Conservation (phyloP, 2,888 invertebrate species). For the Dione vanillae region DNA sequence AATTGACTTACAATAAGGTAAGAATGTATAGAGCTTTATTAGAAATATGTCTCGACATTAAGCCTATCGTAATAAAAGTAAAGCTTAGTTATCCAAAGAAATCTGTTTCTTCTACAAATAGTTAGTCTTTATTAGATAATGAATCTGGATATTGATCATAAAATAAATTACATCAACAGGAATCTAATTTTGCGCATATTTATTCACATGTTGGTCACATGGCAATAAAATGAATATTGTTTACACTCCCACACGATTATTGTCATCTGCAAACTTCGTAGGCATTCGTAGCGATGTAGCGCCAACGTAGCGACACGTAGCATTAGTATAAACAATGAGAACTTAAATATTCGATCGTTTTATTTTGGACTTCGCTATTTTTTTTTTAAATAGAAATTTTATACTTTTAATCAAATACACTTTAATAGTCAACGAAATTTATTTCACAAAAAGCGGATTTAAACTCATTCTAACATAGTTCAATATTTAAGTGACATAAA, state of each 20-base stretch:
- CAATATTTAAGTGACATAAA: no score
- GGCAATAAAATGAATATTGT: slow-evolving; percentile 17
- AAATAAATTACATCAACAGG: not conserved
- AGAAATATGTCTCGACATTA: not conserved
- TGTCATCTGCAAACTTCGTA: slow-evolving; percentile 27
- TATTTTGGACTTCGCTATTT: not conserved
- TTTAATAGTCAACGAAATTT: no score
- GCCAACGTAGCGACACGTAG: slow-evolving; percentile 23
- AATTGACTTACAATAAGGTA: not conserved
- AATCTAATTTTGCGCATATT: not conserved
- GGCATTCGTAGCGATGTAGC: slow-evolving; percentile 29
- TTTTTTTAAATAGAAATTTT: not conserved
- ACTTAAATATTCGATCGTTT: not conserved
- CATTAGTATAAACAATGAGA: not conserved
- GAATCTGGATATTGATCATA: not conserved
- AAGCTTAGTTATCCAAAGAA: no score
- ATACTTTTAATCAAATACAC: no score
- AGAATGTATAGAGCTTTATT: not conserved
- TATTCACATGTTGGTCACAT: slow-evolving; percentile 9
- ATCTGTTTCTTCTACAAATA: no score
- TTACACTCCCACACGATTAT: slow-evolving; percentile 19
- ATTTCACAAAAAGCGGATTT: no score
- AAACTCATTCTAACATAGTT: no score
- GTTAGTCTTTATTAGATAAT: not conserved
- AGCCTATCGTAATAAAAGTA: not conserved